phyloP scores from a whole-genome alignment of 2,888 invertebrate species.

The Ecdyonurus torrentis region DNA sequence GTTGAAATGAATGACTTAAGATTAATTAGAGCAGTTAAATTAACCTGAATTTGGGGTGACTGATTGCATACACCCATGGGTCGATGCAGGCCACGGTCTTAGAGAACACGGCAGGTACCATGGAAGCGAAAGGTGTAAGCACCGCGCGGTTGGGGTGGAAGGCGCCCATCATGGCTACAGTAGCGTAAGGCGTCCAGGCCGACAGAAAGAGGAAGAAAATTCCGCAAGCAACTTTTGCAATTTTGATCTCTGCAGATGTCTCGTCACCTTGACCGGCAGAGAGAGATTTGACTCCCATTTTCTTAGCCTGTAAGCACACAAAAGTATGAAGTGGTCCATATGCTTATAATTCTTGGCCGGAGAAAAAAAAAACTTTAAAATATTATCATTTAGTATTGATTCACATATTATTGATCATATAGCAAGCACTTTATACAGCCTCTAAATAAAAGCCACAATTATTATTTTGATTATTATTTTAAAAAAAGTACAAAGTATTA shows the following conservation, averaged over 20 bases:
- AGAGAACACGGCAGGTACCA: slow-evolving; percentile 50
- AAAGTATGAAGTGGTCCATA: too few species aligned
- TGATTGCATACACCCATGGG: slow-evolving; percentile 61
- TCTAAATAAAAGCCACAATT: too few species aligned
- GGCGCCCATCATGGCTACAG: slow-evolving; percentile 47
- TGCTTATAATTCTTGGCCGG: too few species aligned
- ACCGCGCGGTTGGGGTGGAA: slow-evolving; percentile 29
- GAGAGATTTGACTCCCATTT: slow-evolving; percentile 62
- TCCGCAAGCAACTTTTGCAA: slow-evolving; percentile 56
- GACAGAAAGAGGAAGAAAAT: slow-evolving; percentile 52
- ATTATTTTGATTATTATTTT: too few species aligned
- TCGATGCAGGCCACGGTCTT: slow-evolving; percentile 62
- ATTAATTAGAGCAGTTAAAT: too few species aligned
- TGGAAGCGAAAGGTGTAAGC: slow-evolving; percentile 42
- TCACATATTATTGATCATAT: too few species aligned
- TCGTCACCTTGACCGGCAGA: slow-evolving; percentile 41
- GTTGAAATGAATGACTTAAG: too few species aligned
- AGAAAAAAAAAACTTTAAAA: too few species aligned
- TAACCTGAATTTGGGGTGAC: slow-evolving; percentile 56
- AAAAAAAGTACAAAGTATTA: too few species aligned
- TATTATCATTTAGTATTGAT: too few species aligned
- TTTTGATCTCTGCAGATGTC: slow-evolving; percentile 48
- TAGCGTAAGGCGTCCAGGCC: slow-evolving; percentile 62
- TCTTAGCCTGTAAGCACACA: slow-evolving; percentile 38
- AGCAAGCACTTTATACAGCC: too few species aligned